Base-by-base conservation (phyloP, 2,888 invertebrate genomes). In the Lepas anatifera region DNA sequence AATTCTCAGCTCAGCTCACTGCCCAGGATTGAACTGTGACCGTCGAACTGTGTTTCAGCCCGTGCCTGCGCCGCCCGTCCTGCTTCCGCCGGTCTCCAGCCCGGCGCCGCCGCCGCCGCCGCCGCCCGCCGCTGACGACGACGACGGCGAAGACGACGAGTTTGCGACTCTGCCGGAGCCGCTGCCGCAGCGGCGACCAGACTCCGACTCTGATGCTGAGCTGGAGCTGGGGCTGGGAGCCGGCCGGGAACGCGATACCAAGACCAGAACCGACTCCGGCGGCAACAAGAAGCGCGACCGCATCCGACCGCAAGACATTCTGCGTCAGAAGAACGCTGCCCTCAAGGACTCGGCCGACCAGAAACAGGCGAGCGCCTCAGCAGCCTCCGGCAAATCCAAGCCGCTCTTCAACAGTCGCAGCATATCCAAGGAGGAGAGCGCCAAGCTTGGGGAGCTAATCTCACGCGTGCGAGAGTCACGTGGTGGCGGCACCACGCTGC, bases 111-210 rank as follows among this genome's bases (percentile, higher is more conserved):
- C 39, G 25, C 16, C 25, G 13, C 39, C 64, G 10, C 13, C 64
- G 2, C 16, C 37, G 3, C 25, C 64, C 11, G 39, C 63, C 35
- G 7, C 18, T 25, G 6, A 32, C 16, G 58, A 11, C 32, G 48
- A 2, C 29, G n/a, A 37, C 32, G 13, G 13, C 25, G 39, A 39
- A 7, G 64, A 39, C 22, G 64, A 64, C 64, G 64, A 64, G 64
- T 64, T 39, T 25, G 64, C 64, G 11, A 64, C 64, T 13, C 64
- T 64, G 64, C 64, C 64, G 25, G 64, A 64, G n/a, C 64, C 64
- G 39, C 64, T 64, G 37, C 64, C 64, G 22, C 37, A n/a, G 37
- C 25, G 25, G 25, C 64, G 37, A 8, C 11, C 39, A 10, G 35
- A 35, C 11, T 39, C 64, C 25, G 37, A 16, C n/a, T 64, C 64